Evolutionary conservation across 2,888 invertebrate genomes (phyloP), one percentile per base, ranked within the genome.

Genomic region (Caenorhabditis imperialis): DNA sequence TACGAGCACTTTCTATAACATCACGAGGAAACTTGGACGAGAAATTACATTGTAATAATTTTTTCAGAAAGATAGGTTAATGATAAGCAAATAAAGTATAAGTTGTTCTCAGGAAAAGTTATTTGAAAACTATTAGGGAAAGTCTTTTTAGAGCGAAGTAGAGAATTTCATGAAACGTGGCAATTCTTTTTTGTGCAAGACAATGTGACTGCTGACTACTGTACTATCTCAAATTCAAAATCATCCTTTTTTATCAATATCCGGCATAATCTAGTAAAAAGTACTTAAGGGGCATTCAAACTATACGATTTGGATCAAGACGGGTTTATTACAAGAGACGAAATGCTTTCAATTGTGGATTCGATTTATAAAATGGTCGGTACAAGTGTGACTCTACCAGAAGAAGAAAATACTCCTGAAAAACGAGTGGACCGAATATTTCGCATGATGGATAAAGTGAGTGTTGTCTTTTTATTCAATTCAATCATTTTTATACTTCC

Each of bases 351-450:
- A 90, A 96, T 96, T 89, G 96, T 96, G 78, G 95, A 95, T 89
- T 95, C 96, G 74, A 96, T 96, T 88, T 96, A 96, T 90, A 95
- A 95, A 90, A 95, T 95, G 96, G 95, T 96, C 92, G 96, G 96
- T 37, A 81, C 77, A 30, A 82, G 84, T 51, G 85, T 88, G 4
- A 81, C 81, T 42, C 57, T 88, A 23, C 85, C 85, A 6, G 88
- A 88, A 42, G 88, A 88, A 8, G 87, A 87, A 54, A 87, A 86
- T 50, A 88, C 90, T 4, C 90, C 90, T 4, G 89, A 96, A 89
- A 96, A 96, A 89, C 92, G 96, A 88, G 97, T 97, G 79, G 96
- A 97, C 91, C 95, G 96, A 90, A 98, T 98, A 89, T 98, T 98
- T 91, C 95, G 95, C 90, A 96, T 96, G 89, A 95, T 96, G 96